These are phyloP conservation scores for Colinus virginianus DNA, from an alignment of 2,113 vertebrate species.

Conservation along the genomic window DNA sequence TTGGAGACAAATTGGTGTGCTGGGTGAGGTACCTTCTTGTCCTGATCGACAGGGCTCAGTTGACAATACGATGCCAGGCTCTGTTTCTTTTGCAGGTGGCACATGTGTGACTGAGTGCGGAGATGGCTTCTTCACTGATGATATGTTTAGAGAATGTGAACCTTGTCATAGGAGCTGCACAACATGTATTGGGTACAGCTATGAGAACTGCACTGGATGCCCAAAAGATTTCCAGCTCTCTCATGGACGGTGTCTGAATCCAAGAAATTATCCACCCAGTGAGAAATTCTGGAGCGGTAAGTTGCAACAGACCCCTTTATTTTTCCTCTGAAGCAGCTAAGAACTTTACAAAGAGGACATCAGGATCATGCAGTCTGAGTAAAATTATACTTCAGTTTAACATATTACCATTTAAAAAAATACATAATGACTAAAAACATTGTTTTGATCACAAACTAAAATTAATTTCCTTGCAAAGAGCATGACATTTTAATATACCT, in stretches of 20 bases:
- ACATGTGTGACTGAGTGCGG: constrained; percentile 80
- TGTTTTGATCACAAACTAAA: not conserved
- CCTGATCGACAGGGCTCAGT: not conserved
- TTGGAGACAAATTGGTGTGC: not conserved
- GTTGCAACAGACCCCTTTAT: not conserved
- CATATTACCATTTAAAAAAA: not conserved
- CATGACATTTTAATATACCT: not conserved
- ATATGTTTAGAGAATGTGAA: constrained; percentile 81
- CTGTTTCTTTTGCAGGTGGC: constrained; percentile 57
- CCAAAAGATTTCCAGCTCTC: constrained; percentile 44
- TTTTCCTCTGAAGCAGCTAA: not conserved
- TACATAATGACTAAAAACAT: not conserved
- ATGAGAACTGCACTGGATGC: constrained; percentile 84
- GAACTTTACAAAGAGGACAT: not conserved
- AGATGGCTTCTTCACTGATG: constrained; percentile 82
- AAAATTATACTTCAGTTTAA: not conserved
- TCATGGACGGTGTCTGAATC: constrained; percentile 75
- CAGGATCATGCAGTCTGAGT: not conserved
- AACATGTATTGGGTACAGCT: constrained; percentile 80
- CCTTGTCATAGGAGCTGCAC: constrained; percentile 84
- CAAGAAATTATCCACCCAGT: not conserved
- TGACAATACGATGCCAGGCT: not conserved
- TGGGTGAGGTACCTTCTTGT: not conserved
- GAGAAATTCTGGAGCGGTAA: constrained; percentile 80
- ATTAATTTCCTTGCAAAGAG: not conserved